phyloP scores from a whole-genome alignment of 1,140 invertebrate species.

The Pseudomyrmex flavicornis region DNA sequence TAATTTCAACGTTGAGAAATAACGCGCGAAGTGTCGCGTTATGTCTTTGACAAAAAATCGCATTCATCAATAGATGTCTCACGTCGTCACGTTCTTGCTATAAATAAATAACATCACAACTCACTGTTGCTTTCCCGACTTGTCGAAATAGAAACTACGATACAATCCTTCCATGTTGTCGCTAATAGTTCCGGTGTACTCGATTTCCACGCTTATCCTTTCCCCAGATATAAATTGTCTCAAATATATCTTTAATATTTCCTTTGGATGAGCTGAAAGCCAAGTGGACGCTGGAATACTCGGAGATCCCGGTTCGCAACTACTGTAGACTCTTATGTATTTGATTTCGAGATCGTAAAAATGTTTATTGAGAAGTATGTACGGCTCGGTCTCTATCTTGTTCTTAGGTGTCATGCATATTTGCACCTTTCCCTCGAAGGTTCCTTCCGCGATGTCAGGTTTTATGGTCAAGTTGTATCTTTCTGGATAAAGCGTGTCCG shows the following conservation, averaged over 20 bases:
- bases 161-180: conserved; percentile 88
- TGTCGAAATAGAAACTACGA: conserved; percentile 86
- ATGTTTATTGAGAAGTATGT: conserved; percentile 73
- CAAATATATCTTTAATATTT: conserved; percentile 68
- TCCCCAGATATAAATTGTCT: background rate
- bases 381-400: conserved; percentile 14
- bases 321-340: too few species aligned
- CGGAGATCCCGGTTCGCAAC: too few species aligned
- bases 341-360: conserved; percentile 68
- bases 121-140: conserved; percentile 76
- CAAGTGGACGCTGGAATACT: too few species aligned
- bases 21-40: background rate
- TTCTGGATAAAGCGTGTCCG: conserved; percentile 69
- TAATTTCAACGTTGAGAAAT: background rate
- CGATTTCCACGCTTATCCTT: conserved; percentile 80
- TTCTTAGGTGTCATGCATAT: conserved; percentile 68
- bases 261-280: too few species aligned
- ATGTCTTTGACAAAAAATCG: too few species aligned
- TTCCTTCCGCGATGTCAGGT: conserved; percentile 73
- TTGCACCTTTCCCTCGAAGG: conserved; percentile 74
- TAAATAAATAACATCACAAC: conserved; percentile 9
- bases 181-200: conserved; percentile 84
- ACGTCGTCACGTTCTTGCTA: too few species aligned
- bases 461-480: conserved; percentile 75
- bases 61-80: too few species aligned